Base-by-base conservation (phyloP, 2,888 invertebrate species). In the Tachina grossa region DNA sequence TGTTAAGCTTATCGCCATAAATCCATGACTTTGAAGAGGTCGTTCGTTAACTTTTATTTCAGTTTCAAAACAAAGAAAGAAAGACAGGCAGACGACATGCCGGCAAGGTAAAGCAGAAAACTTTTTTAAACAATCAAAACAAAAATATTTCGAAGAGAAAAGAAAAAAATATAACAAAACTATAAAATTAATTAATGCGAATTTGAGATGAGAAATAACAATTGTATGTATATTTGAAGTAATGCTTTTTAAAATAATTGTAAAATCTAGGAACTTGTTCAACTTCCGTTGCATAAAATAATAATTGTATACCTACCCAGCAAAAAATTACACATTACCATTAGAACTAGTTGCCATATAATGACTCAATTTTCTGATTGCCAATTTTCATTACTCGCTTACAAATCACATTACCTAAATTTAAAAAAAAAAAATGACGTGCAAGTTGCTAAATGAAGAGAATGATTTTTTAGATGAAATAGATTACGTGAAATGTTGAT, bases 21-120 rank as follows among this genome's bases (percentile, higher is more conserved):
- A 51, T 57, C 49, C 53, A 66, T 82, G 81, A 81, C 84, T 86
- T 86, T 78, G 84, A 16, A 81, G 84, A 86, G 84, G 86, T 86
- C 86, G 86, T 86, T 86, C 86, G 78, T 86, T 86, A 75, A 82
- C 86, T 84, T 77, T 80, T 59, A 31, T 65, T 65, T 49, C 41
- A 49, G 47, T 53, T 66, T 55, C 59, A 68, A 76, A 78, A 59
- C 76, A 72, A 41, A 47, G 8, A 59, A 14, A 41, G 22, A 71
- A 31, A 63, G 11, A 55, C 19, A 10, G 13, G 47, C 63, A n/a
- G 43, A 31, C 22, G 43, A 31, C 22, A 22, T 2, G 19, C 41
- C 13, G 19, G 47, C 43, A 77, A 68, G 59, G 2, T 39, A 59
- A 59, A 49, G 11, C 6, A 22, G 31, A 68, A 68, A 68, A 68